phyloP scores from a whole-genome alignment of 2,888 invertebrate genomes.

The Drosophila bunnanda region DNA sequence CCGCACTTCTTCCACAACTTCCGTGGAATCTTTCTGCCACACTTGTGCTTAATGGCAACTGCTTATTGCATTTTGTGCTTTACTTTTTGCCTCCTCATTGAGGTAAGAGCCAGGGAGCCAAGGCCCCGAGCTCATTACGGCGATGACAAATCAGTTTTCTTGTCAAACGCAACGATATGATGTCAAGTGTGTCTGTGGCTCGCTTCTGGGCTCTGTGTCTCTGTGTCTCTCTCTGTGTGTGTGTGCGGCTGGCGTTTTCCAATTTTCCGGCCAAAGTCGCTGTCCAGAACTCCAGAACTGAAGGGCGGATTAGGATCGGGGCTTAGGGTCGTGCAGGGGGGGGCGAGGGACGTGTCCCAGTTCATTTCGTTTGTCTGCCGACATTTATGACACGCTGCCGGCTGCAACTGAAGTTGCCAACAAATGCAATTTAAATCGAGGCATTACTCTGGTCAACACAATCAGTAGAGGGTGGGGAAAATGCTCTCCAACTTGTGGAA shows the following conservation, averaged over 20 bases:
- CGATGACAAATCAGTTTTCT: slow-evolving; percentile 79
- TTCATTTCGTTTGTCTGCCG: slow-evolving; percentile 47
- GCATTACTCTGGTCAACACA: slow-evolving; percentile 45
- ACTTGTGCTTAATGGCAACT: slow-evolving; percentile 71
- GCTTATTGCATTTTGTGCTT: slow-evolving; percentile 74
- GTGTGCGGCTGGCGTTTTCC: slow-evolving; percentile 68
- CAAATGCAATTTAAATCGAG: slow-evolving; percentile 53
- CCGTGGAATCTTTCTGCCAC: slow-evolving; percentile 40
- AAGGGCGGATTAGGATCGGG: slow-evolving; percentile 29
- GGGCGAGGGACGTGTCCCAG: slow-evolving; percentile 22
- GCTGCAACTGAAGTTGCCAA: slow-evolving; percentile 37
- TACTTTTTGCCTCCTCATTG: slow-evolving; percentile 74
- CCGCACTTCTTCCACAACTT: neutral
- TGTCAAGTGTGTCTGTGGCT: slow-evolving; percentile 63
- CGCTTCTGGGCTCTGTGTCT: neutral
- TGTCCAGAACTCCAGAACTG: slow-evolving; percentile 25
- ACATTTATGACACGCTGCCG: slow-evolving; percentile 51
- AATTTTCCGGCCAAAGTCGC: slow-evolving; percentile 61
- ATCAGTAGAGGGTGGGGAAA: slow-evolving; percentile 7
- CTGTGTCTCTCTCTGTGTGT: slow-evolving; percentile 2
- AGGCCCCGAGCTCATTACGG: slow-evolving; percentile 74
- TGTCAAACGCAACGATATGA: slow-evolving; percentile 67
- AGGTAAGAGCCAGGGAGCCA: slow-evolving; percentile 39
- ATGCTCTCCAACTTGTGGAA: neutral
- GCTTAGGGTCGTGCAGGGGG: neutral